These are phyloP conservation scores for Zaprionus gabonicus DNA, from an alignment of 1,140 invertebrate species.

Conservation along the genomic window DNA sequence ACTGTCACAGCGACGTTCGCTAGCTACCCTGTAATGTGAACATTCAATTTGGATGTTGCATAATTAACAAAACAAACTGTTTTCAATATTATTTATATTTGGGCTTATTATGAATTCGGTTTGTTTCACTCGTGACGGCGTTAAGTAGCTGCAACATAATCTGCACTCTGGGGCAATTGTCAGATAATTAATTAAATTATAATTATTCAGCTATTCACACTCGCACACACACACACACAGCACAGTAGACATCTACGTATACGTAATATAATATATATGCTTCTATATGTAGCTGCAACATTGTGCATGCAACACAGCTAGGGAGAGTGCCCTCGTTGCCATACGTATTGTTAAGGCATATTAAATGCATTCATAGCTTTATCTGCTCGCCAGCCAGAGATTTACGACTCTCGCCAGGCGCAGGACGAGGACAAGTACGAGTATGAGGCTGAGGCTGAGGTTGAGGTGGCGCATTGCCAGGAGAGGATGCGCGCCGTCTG, in stretches of 20 bases:
- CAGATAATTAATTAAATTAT: slow-evolving; percentile 33
- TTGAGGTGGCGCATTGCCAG: slow-evolving; percentile 25
- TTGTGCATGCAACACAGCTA: slow-evolving; percentile 31
- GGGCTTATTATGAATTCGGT: neutral
- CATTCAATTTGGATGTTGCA: too few relatives aligned
- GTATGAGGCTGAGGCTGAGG: too few relatives aligned
- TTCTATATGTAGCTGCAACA: neutral
- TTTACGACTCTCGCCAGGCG: slow-evolving; percentile 36
- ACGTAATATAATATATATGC: neutral
- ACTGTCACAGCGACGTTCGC: neutral
- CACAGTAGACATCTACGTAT: neutral
- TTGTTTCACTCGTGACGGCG: slow-evolving; percentile 4
- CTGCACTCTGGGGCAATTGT: slow-evolving; percentile 21
- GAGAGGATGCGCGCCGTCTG: slow-evolving; percentile 26
- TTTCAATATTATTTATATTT: neutral
- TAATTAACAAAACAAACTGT: neutral
- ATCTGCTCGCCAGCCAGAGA: slow-evolving; percentile 52
- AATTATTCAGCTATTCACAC: slow-evolving; percentile 38
- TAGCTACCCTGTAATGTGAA: neutral
- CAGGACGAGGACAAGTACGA: too few relatives aligned
- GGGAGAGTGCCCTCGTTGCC: slow-evolving; percentile 5
- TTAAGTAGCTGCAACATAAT: slow-evolving; percentile 35
- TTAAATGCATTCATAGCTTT: slow-evolving; percentile 55
- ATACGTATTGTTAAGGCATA: slow-evolving; percentile 53
- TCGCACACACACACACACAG: slow-evolving; percentile 22